Conservation (phyloP, 2,797 vertebrate species). For the Loriculus beryllinus region DNA sequence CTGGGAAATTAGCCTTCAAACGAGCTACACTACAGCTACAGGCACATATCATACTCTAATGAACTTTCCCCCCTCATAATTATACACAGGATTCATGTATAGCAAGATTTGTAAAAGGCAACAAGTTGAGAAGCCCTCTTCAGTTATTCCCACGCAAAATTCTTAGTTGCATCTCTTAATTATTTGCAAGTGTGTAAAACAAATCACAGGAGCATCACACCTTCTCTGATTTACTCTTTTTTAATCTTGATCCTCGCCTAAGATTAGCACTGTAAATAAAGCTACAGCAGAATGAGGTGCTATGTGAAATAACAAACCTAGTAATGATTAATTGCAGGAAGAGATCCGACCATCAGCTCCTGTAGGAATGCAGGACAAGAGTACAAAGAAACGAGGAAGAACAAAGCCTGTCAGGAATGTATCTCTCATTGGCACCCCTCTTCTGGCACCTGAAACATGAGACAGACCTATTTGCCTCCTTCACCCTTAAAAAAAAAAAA, state of each 20-base stretch:
- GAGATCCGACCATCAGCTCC: neutral
- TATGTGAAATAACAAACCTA: neutral
- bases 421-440: neutral
- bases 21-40: neutral
- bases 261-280: neutral
- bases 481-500: neutral
- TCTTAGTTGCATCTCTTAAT: neutral
- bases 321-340: neutral
- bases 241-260: neutral
- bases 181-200: neutral
- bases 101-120: neutral
- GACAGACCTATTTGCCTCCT: neutral
- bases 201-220: neutral
- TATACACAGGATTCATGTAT: neutral
- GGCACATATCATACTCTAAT: neutral
- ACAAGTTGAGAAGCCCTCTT: neutral
- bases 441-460: neutral
- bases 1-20: neutral
- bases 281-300: neutral
- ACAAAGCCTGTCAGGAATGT: neutral
- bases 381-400: neutral
- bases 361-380: neutral
- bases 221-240: neutral
- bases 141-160: neutral
- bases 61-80: neutral